Conservation (phyloP, 2,113 vertebrate species). For the Hemiprocne comata region DNA sequence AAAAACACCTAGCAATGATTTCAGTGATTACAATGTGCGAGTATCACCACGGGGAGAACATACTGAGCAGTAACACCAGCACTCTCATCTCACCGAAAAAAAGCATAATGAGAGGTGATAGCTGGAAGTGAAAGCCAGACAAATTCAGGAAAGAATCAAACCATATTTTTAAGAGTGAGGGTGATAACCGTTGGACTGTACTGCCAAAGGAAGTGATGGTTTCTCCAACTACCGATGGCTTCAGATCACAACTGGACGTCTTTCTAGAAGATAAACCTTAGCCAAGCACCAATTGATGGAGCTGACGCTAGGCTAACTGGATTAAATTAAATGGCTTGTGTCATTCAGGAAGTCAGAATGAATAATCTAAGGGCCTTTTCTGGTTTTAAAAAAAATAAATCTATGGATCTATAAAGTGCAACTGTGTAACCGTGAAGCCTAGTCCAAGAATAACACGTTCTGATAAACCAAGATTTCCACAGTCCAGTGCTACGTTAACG, state of each 20-base stretch:
- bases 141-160: conserved; percentile 42
- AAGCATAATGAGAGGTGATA: conserved; percentile 3
- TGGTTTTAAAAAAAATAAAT: conserved; percentile 5
- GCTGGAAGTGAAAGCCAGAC: conserved; percentile 46
- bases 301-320: background rate
- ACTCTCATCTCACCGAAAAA: background rate
- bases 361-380: conserved; percentile 21
- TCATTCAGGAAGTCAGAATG: conserved; percentile 37
- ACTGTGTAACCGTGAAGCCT: background rate
- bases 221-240: conserved; percentile 38
- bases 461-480: conserved; percentile 45
- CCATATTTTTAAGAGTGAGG: background rate
- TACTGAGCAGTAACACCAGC: conserved; percentile 1
- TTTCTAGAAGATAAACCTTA: conserved; percentile 29
- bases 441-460: conserved; percentile 54
- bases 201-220: conserved; percentile 34
- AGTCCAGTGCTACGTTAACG: background rate
- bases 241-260: background rate
- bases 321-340: conserved; percentile 31
- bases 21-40: conserved; percentile 15
- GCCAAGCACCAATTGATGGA: conserved; percentile 41
- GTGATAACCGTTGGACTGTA: conserved; percentile 10
- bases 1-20: background rate
- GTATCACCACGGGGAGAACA: conserved; percentile 31
- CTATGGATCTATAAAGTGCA: conserved; percentile 26